Percentiles rank a stretch among this genome's conserved stretches.
phyloP scores from a whole-genome alignment of 2,888 invertebrate species.

The Fragum whitleyi region DNA sequence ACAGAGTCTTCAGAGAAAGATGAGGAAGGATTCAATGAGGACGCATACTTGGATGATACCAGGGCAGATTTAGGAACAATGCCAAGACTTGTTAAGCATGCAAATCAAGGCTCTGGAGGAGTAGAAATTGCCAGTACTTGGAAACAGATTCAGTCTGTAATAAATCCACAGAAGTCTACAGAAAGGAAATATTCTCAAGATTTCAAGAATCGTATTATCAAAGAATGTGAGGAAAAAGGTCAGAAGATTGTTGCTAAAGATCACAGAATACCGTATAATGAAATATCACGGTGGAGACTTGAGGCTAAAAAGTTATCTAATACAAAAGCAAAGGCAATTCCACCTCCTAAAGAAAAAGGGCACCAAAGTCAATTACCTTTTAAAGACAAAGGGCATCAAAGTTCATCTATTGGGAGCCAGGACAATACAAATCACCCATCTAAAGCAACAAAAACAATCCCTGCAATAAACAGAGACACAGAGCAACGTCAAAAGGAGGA shows the following conservation, averaged over 20 bases:
- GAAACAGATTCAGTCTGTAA: slow-evolving; percentile 60
- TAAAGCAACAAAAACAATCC: background rate
- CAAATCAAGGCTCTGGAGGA: slow-evolving; percentile 16
- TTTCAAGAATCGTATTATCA: slow-evolving; percentile 55
- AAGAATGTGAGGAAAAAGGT: slow-evolving; percentile 52
- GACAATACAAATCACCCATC: background rate
- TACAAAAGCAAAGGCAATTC: background rate
- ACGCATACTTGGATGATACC: slow-evolving; percentile 45
- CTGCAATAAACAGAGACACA: background rate
- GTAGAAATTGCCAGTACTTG: slow-evolving; percentile 63
- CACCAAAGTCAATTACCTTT: background rate
- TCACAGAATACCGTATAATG: slow-evolving; percentile 60
- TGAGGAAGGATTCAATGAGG: slow-evolving; percentile 15
- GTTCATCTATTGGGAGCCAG: background rate
- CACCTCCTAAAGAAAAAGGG: background rate
- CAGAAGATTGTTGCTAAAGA: slow-evolving; percentile 56
- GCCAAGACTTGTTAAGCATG: slow-evolving; percentile 57
- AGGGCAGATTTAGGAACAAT: slow-evolving; percentile 57
- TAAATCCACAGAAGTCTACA: slow-evolving; percentile 39
- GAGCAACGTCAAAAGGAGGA: background rate
- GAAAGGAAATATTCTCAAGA: slow-evolving; percentile 56
- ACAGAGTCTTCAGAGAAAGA: background rate
- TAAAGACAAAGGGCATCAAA: background rate
- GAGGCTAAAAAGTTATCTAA: slow-evolving; percentile 44
- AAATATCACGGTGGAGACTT: slow-evolving; percentile 61